Conservation (phyloP, 37 sponge, comb jelly and placozoan genomes). For the Halisarca cf. caerulea region DNA sequence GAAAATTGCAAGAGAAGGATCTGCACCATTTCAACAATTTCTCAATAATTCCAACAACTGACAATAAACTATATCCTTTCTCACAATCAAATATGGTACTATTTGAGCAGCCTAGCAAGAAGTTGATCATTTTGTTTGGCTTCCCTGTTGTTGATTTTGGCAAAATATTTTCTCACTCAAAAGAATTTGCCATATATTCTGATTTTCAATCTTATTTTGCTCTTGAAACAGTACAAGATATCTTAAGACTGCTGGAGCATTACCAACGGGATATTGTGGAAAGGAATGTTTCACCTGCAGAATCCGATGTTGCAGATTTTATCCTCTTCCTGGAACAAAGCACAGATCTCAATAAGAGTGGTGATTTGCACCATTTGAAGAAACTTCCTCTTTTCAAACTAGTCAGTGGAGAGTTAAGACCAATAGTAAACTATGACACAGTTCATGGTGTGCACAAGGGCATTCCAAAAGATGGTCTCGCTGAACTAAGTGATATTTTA, state of each 20-base stretch:
- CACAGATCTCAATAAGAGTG: background rate
- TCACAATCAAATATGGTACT: background rate
- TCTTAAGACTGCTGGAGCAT: background rate
- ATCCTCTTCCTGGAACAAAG: background rate
- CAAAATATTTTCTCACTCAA: background rate
- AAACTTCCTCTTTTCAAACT: conserved; percentile 3
- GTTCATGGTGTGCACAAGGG: background rate
- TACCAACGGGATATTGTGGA: background rate
- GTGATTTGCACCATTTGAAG: background rate
- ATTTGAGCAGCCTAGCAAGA: background rate
- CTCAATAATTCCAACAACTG: conserved; percentile 14
- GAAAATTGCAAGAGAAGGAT: background rate
- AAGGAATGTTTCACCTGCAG: background rate
- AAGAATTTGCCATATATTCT: background rate
- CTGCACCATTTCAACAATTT: background rate
- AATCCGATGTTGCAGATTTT: background rate
- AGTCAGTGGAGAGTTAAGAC: conserved; percentile 2
- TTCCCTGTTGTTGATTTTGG: conserved; percentile 20
- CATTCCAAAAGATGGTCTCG: background rate
- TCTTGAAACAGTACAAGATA: background rate
- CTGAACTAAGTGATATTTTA: background rate
- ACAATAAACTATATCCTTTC: background rate
- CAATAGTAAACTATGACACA: background rate
- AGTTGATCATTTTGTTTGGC: background rate
- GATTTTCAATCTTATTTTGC: conserved; percentile 11